These are phyloP conservation scores for Vireo griseus DNA, from an alignment of 2,797 vertebrate species.

Conservation along the genomic window DNA sequence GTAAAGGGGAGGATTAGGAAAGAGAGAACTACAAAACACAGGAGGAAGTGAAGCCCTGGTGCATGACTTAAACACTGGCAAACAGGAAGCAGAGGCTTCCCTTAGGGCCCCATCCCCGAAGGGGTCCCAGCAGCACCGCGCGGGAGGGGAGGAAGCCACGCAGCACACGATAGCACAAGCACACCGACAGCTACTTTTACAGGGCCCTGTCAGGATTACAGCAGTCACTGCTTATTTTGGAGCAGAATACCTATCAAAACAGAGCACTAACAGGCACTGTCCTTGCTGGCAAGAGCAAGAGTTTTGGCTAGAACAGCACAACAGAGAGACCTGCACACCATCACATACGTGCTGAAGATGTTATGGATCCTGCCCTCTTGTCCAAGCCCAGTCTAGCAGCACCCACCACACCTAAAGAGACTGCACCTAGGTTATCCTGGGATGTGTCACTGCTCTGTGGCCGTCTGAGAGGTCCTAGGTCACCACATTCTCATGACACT, in stretches of 20 bases:
- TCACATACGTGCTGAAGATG: rapidly evolving
- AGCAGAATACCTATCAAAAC: neutral
- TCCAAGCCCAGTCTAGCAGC: neutral
- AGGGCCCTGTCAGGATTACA: neutral
- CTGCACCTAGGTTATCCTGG: neutral
- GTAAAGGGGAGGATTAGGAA: neutral
- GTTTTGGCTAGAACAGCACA: neutral
- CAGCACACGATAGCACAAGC: neutral
- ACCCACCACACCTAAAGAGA: neutral
- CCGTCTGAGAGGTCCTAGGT: neutral
- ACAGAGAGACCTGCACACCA: rapidly evolving
- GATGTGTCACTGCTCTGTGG: neutral
- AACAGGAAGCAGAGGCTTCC: neutral
- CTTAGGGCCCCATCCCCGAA: neutral
- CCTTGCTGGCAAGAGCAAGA: neutral
- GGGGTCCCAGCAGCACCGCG: rapidly evolving
- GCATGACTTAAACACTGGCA: neutral
- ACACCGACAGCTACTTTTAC: neutral
- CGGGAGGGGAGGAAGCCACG: neutral
- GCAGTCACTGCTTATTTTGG: neutral
- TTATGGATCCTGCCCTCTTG: neutral
- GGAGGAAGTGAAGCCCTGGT: neutral
- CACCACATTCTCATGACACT: neutral
- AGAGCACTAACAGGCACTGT: neutral
- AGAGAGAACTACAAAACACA: neutral